phyloP scores from a whole-genome alignment of 1,140 invertebrate genomes.

The Ectropis grisescens region DNA sequence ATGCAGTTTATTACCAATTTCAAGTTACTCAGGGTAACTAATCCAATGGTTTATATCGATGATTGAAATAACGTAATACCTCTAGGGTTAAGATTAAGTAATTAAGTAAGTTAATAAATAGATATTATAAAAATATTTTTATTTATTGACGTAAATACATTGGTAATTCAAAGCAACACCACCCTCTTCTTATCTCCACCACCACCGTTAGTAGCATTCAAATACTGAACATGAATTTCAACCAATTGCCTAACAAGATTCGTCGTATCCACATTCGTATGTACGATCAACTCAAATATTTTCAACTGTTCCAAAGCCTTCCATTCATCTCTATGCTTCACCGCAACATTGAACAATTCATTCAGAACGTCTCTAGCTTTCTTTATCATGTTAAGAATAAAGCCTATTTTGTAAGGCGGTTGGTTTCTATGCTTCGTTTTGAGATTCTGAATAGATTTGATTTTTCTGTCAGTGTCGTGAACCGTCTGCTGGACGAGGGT shows the following conservation, averaged over 20 bases:
- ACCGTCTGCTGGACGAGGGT: slow-evolving; percentile 4
- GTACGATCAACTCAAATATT: slow-evolving; percentile 49
- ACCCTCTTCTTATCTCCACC: slow-evolving; percentile 22
- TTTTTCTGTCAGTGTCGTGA: slow-evolving; percentile 32
- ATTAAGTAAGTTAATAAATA: too few relatives aligned
- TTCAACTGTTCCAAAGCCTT: slow-evolving; percentile 47
- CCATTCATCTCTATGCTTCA: slow-evolving; percentile 47
- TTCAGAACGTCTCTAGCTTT: slow-evolving; percentile 41
- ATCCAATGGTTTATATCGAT: too few relatives aligned
- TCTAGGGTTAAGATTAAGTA: too few relatives aligned
- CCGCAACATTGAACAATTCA: slow-evolving; percentile 48
- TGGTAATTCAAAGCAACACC: slow-evolving; percentile 24
- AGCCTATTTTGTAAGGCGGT: slow-evolving; percentile 36
- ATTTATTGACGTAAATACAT: too few relatives aligned
- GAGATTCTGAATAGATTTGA: slow-evolving; percentile 20
- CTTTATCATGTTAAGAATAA: slow-evolving; percentile 44
- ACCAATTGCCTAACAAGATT: slow-evolving; percentile 45
- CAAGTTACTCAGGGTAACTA: too few relatives aligned
- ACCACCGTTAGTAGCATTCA: slow-evolving; percentile 22
- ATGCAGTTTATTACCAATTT: too few relatives aligned
- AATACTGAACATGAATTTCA: slow-evolving; percentile 33
- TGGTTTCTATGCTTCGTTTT: slow-evolving; percentile 24
- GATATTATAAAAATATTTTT: too few relatives aligned
- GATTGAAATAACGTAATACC: too few relatives aligned
- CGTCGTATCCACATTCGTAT: slow-evolving; percentile 47